These are phyloP conservation scores for Apodemus agrarius DNA, from an alignment of 2,797 vertebrate genomes.

Conservation along the genomic window DNA sequence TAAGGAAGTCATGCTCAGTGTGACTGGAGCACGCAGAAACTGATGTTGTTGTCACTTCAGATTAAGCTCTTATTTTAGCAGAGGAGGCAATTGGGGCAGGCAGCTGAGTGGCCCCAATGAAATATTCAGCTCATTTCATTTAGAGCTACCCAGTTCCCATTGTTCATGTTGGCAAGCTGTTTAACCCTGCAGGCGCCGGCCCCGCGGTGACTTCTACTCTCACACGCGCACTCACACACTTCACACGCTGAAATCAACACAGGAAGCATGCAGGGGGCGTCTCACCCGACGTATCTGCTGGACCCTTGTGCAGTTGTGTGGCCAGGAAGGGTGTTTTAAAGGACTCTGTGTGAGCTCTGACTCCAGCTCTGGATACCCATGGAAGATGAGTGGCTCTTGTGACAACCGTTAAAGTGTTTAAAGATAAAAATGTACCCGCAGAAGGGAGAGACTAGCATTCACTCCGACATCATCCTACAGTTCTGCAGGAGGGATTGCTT, in stretches of 20 bases:
- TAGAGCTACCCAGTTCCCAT: slow-evolving; percentile 92
- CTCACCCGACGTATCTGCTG: background rate
- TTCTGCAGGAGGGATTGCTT: background rate
- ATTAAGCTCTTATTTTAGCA: slow-evolving; percentile 91
- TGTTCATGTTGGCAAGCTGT: slow-evolving; percentile 87
- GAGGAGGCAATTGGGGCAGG: slow-evolving; percentile 91
- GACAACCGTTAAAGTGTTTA: background rate
- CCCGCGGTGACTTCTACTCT: background rate
- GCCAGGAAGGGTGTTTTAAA: background rate
- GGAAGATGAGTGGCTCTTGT: background rate
- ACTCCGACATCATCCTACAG: background rate
- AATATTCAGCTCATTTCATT: slow-evolving; percentile 94
- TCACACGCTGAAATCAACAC: background rate
- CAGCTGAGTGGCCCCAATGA: slow-evolving; percentile 92
- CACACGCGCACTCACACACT: background rate
- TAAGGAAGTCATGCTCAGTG: slow-evolving; percentile 95
- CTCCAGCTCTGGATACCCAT: background rate
- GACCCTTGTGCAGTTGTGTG: background rate
- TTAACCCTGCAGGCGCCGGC: slow-evolving; percentile 86
- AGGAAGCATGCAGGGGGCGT: background rate
- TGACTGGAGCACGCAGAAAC: slow-evolving; percentile 93
- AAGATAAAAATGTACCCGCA: background rate
- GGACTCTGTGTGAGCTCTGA: too few species aligned
- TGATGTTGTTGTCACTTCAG: slow-evolving; percentile 95
- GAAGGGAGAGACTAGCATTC: background rate